Conservation (phyloP, 2,113 vertebrate species). For the Hemiscyllium ocellatum region DNA sequence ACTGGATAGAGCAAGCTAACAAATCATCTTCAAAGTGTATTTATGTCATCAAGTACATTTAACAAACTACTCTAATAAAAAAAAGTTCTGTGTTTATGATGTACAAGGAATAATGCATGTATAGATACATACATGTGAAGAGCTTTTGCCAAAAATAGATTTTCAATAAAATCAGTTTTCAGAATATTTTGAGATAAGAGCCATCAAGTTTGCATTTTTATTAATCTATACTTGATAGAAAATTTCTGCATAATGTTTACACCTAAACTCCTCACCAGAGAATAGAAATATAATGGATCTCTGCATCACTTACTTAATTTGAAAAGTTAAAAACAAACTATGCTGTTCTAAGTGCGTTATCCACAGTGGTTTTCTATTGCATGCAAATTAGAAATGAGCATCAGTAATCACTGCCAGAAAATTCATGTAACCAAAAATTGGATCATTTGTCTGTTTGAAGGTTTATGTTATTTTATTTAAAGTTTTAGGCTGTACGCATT, state of each 20-base stretch:
- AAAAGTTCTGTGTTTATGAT: neutral
- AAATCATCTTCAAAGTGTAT: neutral
- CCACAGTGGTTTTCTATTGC: conserved; percentile 35
- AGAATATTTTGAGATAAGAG: neutral
- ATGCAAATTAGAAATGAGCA: conserved; percentile 64
- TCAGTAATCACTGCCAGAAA: conserved; percentile 73
- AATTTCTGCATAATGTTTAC: conserved; percentile 1
- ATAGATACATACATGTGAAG: neutral
- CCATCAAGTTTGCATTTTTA: neutral
- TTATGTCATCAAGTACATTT: neutral
- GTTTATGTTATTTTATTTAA: conserved; percentile 59
- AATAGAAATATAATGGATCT: conserved; percentile 22
- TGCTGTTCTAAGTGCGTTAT: conserved; percentile 3
- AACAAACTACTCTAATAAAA: neutral
- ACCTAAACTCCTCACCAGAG: conserved; percentile 13
- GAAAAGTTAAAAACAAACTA: conserved; percentile 16
- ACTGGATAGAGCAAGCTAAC: neutral
- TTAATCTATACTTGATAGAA: neutral
- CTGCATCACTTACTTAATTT: conserved; percentile 33
- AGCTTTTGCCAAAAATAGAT: neutral
- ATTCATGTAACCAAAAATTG: conserved; percentile 76
- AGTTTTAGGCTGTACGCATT: conserved; percentile 31
- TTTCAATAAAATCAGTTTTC: neutral
- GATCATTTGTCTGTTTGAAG: conserved; percentile 75
- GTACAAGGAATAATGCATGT: neutral